Evolutionary conservation across 1,140 invertebrate genomes (phyloP).

Genomic region (Drosophila funebris): DNA sequence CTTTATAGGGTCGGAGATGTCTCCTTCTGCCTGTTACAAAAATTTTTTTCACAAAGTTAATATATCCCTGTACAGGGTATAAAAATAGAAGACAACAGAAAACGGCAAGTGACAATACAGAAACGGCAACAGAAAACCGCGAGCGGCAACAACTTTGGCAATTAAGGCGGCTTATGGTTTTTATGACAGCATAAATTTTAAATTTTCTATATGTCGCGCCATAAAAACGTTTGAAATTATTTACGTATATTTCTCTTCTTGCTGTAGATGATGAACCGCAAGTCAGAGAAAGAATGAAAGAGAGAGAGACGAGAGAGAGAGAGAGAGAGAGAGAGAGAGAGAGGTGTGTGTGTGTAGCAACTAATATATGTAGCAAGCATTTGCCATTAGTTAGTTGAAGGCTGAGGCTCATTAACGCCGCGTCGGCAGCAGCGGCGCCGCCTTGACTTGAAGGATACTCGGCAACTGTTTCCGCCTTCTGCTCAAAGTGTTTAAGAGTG

Average conservation of each 20-base stretch:
- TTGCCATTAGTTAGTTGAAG: conserved; percentile 46
- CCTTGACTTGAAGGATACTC: conserved; percentile 67
- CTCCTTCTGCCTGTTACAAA: no score
- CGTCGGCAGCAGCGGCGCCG: conserved; percentile 27
- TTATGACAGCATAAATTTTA: conserved; percentile 81
- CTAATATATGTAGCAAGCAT: conserved; percentile 24
- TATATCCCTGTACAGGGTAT: no score
- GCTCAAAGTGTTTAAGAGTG: conserved; percentile 35
- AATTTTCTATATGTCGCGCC: conserved; percentile 68
- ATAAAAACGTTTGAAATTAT: conserved; percentile 71
- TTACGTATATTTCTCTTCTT: conserved; percentile 32
- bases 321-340: background rate
- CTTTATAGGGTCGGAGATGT: no score
- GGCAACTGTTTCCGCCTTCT: conserved; percentile 57
- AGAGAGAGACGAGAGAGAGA: background rate
- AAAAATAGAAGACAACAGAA: no score
- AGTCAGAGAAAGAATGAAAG: background rate
- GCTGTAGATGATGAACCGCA: conserved; percentile 5
- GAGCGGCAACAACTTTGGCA: conserved; percentile 68
- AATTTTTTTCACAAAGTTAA: no score
- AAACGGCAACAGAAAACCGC: conserved; percentile 34
- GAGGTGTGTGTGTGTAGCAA: conserved; percentile 4
- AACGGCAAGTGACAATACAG: conserved; percentile 24
- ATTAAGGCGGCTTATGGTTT: conserved; percentile 81
- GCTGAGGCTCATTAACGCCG: conserved; percentile 61